These are phyloP conservation scores for Zenarchopterus dispar DNA, from an alignment of 2,797 vertebrate genomes.

Conservation along the genomic window DNA sequence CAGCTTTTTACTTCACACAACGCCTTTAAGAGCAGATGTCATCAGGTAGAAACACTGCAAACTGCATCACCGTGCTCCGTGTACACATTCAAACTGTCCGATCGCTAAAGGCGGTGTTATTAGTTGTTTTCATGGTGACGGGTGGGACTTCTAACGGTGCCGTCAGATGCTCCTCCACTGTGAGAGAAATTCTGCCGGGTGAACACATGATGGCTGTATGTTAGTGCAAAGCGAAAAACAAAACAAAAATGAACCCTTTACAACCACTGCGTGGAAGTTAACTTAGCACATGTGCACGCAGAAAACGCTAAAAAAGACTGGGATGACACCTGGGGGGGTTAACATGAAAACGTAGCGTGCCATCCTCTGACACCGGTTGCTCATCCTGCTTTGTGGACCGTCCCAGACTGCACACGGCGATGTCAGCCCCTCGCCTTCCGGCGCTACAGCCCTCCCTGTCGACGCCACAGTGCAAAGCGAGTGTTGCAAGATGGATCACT, in stretches of 20 bases:
- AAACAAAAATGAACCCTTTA: background rate
- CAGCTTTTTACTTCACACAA: slow-evolving; percentile 1
- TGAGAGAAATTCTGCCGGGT: background rate
- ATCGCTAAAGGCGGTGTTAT: slow-evolving; percentile 1
- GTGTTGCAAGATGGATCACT: slow-evolving; percentile 17
- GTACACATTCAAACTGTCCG: background rate
- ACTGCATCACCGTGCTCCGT: slow-evolving; percentile 5
- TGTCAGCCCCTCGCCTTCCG: slow-evolving; percentile 57
- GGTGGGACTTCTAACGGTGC: background rate
- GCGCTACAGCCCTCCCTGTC: slow-evolving; percentile 8
- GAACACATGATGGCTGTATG: background rate
- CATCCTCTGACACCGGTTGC: slow-evolving; percentile 6
- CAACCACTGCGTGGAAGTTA: slow-evolving; percentile 18
- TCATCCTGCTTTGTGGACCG: slow-evolving; percentile 1
- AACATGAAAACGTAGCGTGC: too few species aligned
- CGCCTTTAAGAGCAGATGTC: slow-evolving; percentile 6
- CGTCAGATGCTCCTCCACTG: background rate
- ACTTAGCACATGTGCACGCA: slow-evolving; percentile 21
- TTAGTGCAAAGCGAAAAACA: slow-evolving; percentile 6
- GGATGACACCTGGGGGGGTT: background rate
- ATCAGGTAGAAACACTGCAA: slow-evolving; percentile 41
- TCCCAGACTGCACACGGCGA: slow-evolving; percentile 4
- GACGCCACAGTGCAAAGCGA: slow-evolving; percentile 47
- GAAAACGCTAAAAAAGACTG: slow-evolving; percentile 5
- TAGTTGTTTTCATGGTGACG: slow-evolving; percentile 9